Conservation (phyloP, 2,113 vertebrate genomes). For the Plecotus auritus region DNA sequence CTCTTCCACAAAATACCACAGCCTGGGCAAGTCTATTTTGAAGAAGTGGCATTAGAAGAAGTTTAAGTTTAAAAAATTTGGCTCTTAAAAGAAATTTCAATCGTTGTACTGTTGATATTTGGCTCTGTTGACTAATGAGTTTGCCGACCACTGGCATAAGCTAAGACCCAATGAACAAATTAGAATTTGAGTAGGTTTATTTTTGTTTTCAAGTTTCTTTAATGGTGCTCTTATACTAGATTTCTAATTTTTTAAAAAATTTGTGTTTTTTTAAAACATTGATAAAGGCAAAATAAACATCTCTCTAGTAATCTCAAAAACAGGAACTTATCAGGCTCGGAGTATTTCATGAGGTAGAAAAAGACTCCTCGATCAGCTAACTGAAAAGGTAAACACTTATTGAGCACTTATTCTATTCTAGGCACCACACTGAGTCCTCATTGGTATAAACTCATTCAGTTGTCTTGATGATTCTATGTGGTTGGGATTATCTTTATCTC, state of each 20-base stretch:
- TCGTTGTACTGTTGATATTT: too few species aligned
- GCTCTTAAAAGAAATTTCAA: too few species aligned
- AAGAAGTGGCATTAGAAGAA: too few species aligned
- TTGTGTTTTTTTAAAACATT: background rate
- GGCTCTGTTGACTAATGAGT: too few species aligned
- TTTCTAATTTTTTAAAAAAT: background rate
- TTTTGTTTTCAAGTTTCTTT: slow-evolving; percentile 16
- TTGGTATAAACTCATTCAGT: background rate
- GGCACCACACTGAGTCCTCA: background rate
- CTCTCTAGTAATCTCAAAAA: background rate
- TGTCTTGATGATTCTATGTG: background rate
- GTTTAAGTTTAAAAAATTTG: too few species aligned
- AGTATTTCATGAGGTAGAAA: background rate
- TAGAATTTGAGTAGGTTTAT: background rate
- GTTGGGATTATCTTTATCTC: background rate
- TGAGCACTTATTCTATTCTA: background rate
- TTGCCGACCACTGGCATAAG: too few species aligned
- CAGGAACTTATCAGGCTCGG: background rate
- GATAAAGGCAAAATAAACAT: background rate
- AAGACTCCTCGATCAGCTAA: background rate
- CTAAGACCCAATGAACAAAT: background rate
- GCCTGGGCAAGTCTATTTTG: too few species aligned
- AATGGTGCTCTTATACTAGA: background rate
- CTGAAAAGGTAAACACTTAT: background rate
- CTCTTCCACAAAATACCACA: too few species aligned